phyloP scores from a whole-genome alignment of 1,140 invertebrate genomes.

The Sweltsa coloradensis region DNA sequence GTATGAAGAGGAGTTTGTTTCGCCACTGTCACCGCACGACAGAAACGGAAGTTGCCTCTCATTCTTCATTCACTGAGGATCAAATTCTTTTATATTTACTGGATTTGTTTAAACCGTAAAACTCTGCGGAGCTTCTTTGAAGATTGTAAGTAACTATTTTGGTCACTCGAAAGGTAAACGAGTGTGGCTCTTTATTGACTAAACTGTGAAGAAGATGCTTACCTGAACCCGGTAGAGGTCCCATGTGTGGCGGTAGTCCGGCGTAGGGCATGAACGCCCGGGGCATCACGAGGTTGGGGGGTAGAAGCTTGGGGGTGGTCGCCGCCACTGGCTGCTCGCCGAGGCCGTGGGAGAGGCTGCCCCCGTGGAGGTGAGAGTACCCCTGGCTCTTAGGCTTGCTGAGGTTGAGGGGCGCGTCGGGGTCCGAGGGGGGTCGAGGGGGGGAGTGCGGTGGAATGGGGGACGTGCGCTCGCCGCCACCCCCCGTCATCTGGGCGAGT shows the following conservation, averaged over 20 bases:
- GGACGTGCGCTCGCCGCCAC: slow-evolving; percentile 27
- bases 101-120: no score
- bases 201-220: no score
- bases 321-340: slow-evolving; percentile 41
- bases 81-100: no score
- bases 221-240: slow-evolving; percentile 29
- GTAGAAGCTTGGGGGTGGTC: slow-evolving; percentile 41
- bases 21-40: no score
- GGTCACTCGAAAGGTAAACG: no score
- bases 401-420: slow-evolving; percentile 76
- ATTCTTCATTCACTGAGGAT: no score
- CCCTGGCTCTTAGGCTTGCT: slow-evolving; percentile 61
- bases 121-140: no score
- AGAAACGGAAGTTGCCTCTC: no score
- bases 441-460: slow-evolving; percentile 23
- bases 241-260: slow-evolving; percentile 40
- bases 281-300: slow-evolving; percentile 38
- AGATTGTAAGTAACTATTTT: no score
- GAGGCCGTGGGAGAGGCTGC: slow-evolving; percentile 23
- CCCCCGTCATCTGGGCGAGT: slow-evolving; percentile 21
- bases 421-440: slow-evolving; percentile 39
- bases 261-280: slow-evolving; percentile 45
- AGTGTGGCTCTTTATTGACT: no score
- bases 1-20: no score
- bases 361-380: slow-evolving; percentile 27